phyloP scores from a whole-genome alignment of 2,113 vertebrate genomes.

The Solenodon paradoxus region DNA sequence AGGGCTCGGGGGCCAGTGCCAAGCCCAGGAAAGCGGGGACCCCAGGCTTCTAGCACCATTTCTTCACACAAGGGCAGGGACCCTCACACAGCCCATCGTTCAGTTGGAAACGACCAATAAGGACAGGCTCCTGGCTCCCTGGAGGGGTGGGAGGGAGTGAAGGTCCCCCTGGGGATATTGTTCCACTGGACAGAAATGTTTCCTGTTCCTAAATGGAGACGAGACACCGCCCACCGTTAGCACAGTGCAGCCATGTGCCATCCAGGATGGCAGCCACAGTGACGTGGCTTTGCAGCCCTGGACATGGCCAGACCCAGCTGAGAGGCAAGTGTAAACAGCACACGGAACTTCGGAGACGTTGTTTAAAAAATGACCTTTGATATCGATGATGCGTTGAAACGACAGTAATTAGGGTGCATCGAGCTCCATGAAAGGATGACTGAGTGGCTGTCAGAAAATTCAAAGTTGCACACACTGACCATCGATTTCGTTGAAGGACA shows the following conservation, averaged over 20 bases:
- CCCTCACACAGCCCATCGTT: neutral
- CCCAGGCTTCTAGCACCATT: no score
- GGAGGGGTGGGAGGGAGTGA: no score
- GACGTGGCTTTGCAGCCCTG: no score
- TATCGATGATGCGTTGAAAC: neutral
- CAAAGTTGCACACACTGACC: rapidly evolving
- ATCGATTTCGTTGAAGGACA: neutral
- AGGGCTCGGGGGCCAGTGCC: neutral
- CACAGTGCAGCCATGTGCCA: rapidly evolving
- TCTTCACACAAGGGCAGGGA: neutral
- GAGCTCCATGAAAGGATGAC: neutral
- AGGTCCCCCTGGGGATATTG: rapidly evolving
- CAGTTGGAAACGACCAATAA: neutral
- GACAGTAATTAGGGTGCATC: neutral
- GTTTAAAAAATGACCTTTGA: neutral
- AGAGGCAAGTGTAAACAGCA: neutral
- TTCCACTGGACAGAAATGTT: neutral
- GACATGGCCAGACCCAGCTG: rapidly evolving
- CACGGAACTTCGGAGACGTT: neutral
- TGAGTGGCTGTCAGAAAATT: neutral
- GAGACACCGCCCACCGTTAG: rapidly evolving
- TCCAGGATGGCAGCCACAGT: rapidly evolving
- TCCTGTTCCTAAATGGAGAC: neutral
- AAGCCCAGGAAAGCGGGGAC: no score
- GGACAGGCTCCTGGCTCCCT: no score